Base-by-base conservation (phyloP, 1,140 invertebrate species). In the Drosophila carrolli region DNA sequence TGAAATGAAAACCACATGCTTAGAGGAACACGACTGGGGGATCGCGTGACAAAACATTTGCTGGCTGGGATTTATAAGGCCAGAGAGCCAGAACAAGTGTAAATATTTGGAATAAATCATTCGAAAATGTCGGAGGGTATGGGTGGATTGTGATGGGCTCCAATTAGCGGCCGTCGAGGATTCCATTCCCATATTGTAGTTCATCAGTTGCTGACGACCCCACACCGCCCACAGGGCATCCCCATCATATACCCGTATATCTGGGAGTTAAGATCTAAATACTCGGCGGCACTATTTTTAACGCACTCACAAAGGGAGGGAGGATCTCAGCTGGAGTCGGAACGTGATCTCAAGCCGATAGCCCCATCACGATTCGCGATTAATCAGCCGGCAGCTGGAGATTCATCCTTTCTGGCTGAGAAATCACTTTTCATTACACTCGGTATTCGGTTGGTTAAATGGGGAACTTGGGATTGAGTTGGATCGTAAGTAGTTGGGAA, bases 361-460 rank as follows among this genome's bases (percentile, higher is more conserved):
- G 80, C 81, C 59, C 63, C 80, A 72, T 86, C 84, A 89, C 84
- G 84, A 89, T 84, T 89, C 61, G 84, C 80, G 84, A 89, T 89
- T 89, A 89, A 89, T 89, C 84, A 89, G 76, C 67, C 76, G 80
- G 74, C 46, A 40, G 73, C 50, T 59, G 67, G 50, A 44, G 40
- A 61, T 61, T 76, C 67, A 82, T 88, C 83, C 80, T 32, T 32
- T 32, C 29, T 82, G 70, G 82, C 66, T 81, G 75, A 77, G 57
- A 82, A 83, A 79, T 86, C 82, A 78, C 75, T 83, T 86, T 83
- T 83, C 75, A 88, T 88, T 78, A 47, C 43, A 66, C 23, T 19
- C 13, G 65, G 65, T 53, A 68, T 27, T 9, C 14, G 43, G 14
- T 5, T 14, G 38, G 10, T 2, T 67, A 7, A 4, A 11, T 2